A percentile compares a stretch with the other conserved stretches of the same genome.
Conservation (phyloP, 2,888 invertebrate genomes). For the Atethmia centrago region DNA sequence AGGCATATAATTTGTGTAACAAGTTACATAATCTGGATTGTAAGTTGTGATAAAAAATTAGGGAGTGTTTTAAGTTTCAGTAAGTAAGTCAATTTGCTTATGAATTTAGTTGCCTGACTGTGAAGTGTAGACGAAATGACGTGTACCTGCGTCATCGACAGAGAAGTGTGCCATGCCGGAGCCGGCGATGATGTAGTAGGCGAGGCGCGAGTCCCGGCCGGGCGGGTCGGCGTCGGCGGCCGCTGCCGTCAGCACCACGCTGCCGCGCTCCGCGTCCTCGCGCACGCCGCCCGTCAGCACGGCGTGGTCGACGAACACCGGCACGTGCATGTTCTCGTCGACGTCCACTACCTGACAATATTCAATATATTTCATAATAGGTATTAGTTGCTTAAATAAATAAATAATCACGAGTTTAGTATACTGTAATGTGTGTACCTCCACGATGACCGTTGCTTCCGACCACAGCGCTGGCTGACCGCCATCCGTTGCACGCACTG, state of each 20-base stretch:
- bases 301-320: constrained; percentile 94
- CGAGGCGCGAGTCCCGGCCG: constrained; percentile 95
- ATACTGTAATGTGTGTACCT: constrained; percentile 75
- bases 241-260: constrained; percentile 94
- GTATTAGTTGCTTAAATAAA: no score
- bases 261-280: constrained; percentile 95
- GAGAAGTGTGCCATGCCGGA: constrained; percentile 97
- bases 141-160: constrained; percentile 95
- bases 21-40: no score
- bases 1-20: no score
- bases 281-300: constrained; percentile 93
- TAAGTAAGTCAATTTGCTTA: no score
- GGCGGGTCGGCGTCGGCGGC: constrained; percentile 95
- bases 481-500: constrained; percentile 95
- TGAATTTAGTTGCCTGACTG: no score
- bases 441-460: constrained; percentile 95
- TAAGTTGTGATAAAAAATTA: no score
- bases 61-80: no score
- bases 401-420: neutral
- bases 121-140: neutral
- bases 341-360: constrained; percentile 94
- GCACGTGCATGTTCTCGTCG: constrained; percentile 97
- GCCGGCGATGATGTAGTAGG: constrained; percentile 96
- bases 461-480: constrained; percentile 95
- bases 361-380: neutral